Evolutionary conservation across 1,140 invertebrate species (phyloP), one percentile per base, ranked within the genome.

Genomic region (Rhagoletis zephyria): DNA sequence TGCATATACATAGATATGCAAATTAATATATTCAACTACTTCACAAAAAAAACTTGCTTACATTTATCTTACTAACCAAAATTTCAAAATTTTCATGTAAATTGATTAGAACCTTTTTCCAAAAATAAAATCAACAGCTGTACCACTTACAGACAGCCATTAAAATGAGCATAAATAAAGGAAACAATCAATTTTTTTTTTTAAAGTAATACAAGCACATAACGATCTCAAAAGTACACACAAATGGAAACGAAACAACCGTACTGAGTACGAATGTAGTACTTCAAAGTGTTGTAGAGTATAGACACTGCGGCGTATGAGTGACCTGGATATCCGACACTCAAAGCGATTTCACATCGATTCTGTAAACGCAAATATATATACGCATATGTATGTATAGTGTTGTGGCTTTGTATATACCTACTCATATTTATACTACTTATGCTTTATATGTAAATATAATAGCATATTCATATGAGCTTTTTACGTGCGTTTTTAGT

Each of bases 321-420:
- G 74, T 81, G 74, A 81, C 74, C 74, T 81, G 74, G 56, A 81
- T 81, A 81, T 56, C 48, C 48, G 48, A 1, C 74, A 81, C 74
- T 56, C 74, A 81, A 81, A 81, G 51, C 74, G 48, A 67, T 67
- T 56, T 9, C 67, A 74, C 40, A 45, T 42, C 40, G 40, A 42
- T 74, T 12, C 67, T 40, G 45, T 74, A 48, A 74, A 10, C 42
- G n/a, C 16, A 74, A 74, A 74, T n/a, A 60, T 67, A 67, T 30
- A 67, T 67, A 30, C 65, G 61, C 4, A 63, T 16, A 30, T 65
- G 19, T 30, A 30, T 65, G 12, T 74, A 48, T 45, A 48, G 12
- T 14, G 16, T 63, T 60, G 12, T 60, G 12, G 12, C 30, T 30
- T 30, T 30, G 30, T 30, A 56, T 56, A 7, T 56, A 56, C 51